Evolutionary conservation across 2,797 vertebrate species (phyloP).

Genomic region (Notolabrus celidotus): DNA sequence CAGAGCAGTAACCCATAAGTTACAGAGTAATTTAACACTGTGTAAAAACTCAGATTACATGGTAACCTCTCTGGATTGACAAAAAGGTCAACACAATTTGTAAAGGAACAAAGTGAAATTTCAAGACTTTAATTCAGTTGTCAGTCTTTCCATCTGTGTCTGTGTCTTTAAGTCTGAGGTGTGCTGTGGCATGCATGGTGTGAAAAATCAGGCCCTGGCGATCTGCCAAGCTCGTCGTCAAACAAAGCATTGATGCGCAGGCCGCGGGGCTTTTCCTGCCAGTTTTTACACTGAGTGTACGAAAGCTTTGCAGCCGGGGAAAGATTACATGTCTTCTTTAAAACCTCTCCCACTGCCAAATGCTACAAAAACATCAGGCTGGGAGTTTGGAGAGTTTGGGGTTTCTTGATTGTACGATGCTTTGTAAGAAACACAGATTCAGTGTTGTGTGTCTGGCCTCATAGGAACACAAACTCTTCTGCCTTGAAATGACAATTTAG

Average conservation of each 20-base stretch:
- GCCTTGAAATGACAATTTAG: conserved; percentile 75
- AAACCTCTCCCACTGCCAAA: conserved; percentile 87
- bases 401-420: conserved; percentile 67
- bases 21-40: background rate
- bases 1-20: background rate
- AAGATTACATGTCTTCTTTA: conserved; percentile 87
- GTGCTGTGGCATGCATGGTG: conserved; percentile 84
- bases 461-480: conserved; percentile 73
- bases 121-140: conserved; percentile 77
- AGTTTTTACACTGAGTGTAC: conserved; percentile 80
- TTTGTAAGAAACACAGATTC: conserved; percentile 53
- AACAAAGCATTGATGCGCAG: conserved; percentile 87
- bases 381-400: conserved; percentile 13
- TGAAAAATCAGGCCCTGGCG: conserved; percentile 86
- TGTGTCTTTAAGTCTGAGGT: conserved; percentile 73
- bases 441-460: conserved; percentile 73
- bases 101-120: conserved; percentile 58
- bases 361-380: conserved; percentile 80
- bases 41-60: conserved; percentile 12
- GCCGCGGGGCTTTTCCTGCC: conserved; percentile 81
- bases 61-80: conserved; percentile 11
- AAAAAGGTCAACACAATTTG: conserved; percentile 34
- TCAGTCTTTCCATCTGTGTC: conserved; percentile 67
- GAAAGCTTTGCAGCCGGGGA: conserved; percentile 85
- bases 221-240: conserved; percentile 82